Evolutionary conservation across 2,113 vertebrate genomes (phyloP), one percentile per base, ranked within the genome.

Genomic region (Pterocles gutturalis): DNA sequence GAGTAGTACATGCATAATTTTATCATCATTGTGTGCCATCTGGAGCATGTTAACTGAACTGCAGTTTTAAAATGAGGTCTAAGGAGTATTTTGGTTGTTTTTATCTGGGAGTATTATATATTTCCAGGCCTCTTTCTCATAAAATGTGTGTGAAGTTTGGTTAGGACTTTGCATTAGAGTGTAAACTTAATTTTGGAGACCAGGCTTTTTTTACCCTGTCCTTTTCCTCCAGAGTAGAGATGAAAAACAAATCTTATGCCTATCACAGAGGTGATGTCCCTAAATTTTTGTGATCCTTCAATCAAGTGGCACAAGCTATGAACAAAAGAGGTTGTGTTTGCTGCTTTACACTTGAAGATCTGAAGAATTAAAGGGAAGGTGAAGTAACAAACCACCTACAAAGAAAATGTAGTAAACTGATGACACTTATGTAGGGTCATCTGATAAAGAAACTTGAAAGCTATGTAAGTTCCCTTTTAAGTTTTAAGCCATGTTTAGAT

Each of bases 21-120:
- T 90, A 96, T 97, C 98, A 97, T 98, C 97, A 85, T 54, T 93
- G 96, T 98, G 89, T 98, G 98, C 98, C 98, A 98, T 98, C 98
- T 98, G 98, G 97, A 98, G 98, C 91, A 71, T 90, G 71, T 54
- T 97, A 91, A 95, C 95, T 96, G 92, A 98, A 98, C 94, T 98
- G 97, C 98, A 98, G 86, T 96, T 97, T 96, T 84, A 87, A 96
- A 97, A 97, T 87, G 62, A 97, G 69, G 89, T 82, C 85, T 96
- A 88, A 94, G 64, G 83, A 96, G 88, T 83, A 78, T 91, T 97
- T 96, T 87, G 60, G 81, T 95, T 96, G 82, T 61, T 96, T 90
- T 21, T 81, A 51, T 92, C 95, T 96, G 65, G 45, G 67, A 86
- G 43, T 70, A 69, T 75, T 93, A 65, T 4, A 7, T 43, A n/a